Evolutionary conservation across 35 echinoderm and acorn worm species (phyloP), one percentile per base, ranked within the genome.

Genomic region (Ophiothrix spiculata): DNA sequence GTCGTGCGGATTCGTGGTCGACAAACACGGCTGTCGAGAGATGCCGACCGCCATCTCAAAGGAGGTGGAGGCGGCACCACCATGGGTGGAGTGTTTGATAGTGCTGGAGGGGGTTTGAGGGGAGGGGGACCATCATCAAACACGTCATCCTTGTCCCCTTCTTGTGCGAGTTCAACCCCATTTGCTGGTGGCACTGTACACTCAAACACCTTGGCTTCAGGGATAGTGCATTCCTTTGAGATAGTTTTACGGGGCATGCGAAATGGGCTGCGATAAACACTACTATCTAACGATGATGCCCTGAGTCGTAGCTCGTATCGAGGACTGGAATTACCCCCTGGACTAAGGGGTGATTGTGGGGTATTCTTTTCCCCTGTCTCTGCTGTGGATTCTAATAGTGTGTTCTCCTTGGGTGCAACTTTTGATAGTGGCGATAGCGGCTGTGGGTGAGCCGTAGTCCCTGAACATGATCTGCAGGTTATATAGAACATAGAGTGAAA

Each of bases 401-500:
- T 25, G 60, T 28, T 69, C 60, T 69, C 16, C 60, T n/a, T 69
- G 17, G 10, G 60, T 69, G 42, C 42, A n/a, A 19, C 60, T 69
- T 69, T 10, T 69, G 60, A 69, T 4, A 69, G 8, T 25, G 25
- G 16, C 42, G 6, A 15, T n/a, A n/a, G n/a, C 25, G 17, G 60
- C 23, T 69, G 60, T 12, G 17, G 60, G 10, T 69, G 60, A 2
- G 60, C 60, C 29, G 29, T 4, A 15, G 17, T 69, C 6, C 6
- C 60, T 69, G 60, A 69, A 25, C 60, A 69, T 69, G 60, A 69
- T 69, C 60, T 69, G n/a, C n/a, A 69, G 42, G 19, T 69, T 69
- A 69, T 15, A 69, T 69, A 69, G 60, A 69, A 69, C 29, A n/a
- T n/a, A n/a, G n/a, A n/a, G n/a, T n/a, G n/a, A n/a, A n/a, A n/a